These are phyloP conservation scores for Tenthredo distinguenda DNA, from an alignment of 2,888 invertebrate genomes.

Conservation along the genomic window DNA sequence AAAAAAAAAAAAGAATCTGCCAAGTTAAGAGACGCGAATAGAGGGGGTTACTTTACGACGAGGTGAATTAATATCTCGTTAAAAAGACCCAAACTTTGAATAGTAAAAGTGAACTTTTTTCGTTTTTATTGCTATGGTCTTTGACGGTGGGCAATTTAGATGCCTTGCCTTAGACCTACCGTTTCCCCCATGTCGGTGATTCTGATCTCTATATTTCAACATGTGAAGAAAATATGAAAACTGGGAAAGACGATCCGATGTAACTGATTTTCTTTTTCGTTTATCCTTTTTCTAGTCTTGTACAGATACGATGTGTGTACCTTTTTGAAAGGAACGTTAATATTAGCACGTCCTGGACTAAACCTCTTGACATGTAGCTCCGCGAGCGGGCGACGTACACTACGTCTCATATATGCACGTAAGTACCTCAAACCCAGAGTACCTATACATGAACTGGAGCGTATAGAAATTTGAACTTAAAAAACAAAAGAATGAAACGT, in stretches of 20 bases:
- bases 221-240: not conserved
- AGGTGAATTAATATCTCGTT: slow-evolving; percentile 47
- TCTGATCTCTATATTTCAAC: slow-evolving; percentile 13
- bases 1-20: slow-evolving; percentile 8
- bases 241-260: not conserved
- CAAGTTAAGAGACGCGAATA: slow-evolving; percentile 7
- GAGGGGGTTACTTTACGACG: slow-evolving; percentile 1
- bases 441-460: not conserved
- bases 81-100: slow-evolving; percentile 35
- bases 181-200: not conserved
- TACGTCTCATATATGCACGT: not conserved
- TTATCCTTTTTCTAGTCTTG: not conserved
- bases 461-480: not conserved
- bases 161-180: not conserved
- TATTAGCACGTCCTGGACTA: not conserved
- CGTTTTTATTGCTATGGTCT: not conserved
- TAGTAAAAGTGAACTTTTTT: slow-evolving; percentile 29
- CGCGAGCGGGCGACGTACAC: not conserved
- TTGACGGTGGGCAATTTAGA: not conserved
- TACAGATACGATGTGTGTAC: not conserved
- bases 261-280: not conserved
- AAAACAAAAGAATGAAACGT: slow-evolving; percentile 19
- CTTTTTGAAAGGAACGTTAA: not conserved
- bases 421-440: not conserved
- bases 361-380: not conserved